A percentile compares a stretch with the other conserved stretches of the same genome.
Evolutionary conservation across 2,797 vertebrate species (phyloP).

Genomic region (Siniperca obscura): DNA sequence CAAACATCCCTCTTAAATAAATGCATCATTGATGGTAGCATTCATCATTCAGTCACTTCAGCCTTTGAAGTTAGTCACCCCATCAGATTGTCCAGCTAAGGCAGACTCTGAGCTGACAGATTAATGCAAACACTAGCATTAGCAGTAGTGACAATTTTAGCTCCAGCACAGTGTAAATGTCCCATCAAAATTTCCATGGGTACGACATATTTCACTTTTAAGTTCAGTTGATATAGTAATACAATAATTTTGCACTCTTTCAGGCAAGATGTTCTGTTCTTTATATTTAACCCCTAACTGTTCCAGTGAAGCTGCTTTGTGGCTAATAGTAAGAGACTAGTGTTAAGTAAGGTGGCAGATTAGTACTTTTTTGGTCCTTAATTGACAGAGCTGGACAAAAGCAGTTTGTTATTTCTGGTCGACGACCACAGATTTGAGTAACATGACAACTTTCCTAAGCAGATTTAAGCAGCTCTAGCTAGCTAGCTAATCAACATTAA

Average conservation of each 20-base stretch:
- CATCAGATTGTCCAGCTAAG: conserved; percentile 32
- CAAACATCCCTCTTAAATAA: conserved; percentile 56
- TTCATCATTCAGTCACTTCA: conserved; percentile 59
- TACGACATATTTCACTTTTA: conserved; percentile 9
- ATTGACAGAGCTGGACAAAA: not conserved
- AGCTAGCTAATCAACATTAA: not conserved
- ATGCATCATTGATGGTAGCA: conserved; percentile 42
- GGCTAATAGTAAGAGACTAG: not conserved
- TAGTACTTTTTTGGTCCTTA: not conserved
- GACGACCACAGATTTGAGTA: not conserved
- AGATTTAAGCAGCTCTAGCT: not conserved
- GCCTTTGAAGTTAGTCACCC: conserved; percentile 49
- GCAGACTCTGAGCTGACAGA: conserved; percentile 16
- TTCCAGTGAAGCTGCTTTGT: not conserved
- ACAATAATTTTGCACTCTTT: not conserved
- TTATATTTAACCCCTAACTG: not conserved
- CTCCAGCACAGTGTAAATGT: conserved; percentile 2
- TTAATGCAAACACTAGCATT: conserved; percentile 30
- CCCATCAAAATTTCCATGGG: not conserved
- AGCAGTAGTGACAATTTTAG: not conserved
- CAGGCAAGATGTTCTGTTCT: not conserved
- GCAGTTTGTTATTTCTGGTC: not conserved
- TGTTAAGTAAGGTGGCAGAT: not conserved
- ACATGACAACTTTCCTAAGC: no score
- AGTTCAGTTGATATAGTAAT: not conserved